These are phyloP conservation scores for Vanessa tameamea DNA, from an alignment of 1,140 invertebrate species.

Conservation along the genomic window DNA sequence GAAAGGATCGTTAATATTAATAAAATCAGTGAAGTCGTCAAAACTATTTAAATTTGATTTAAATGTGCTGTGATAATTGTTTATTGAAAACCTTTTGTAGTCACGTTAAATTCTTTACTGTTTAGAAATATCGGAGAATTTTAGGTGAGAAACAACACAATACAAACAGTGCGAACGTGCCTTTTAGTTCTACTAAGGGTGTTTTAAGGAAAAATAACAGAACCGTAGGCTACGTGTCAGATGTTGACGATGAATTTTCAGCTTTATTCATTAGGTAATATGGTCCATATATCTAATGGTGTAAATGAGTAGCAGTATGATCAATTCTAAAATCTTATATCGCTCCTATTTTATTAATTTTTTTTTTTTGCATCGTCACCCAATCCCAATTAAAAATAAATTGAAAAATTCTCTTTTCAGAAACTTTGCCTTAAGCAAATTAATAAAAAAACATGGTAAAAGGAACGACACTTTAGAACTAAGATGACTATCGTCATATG, in stretches of 20 bases:
- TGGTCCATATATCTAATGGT: not conserved
- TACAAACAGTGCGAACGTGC: constrained; percentile 37
- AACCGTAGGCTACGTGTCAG: constrained; percentile 18
- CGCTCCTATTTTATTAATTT: too few species aligned
- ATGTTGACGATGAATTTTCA: not conserved
- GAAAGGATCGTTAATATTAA: too few species aligned
- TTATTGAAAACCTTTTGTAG: constrained; percentile 19
- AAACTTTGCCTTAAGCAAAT: too few species aligned
- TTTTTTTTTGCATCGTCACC: too few species aligned
- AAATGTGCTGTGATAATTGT: not conserved
- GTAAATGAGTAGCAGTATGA: not conserved
- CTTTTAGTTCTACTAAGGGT: constrained; percentile 35
- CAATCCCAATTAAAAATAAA: too few species aligned
- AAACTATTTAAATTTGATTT: not conserved
- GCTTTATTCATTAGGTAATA: not conserved
- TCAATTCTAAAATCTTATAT: not conserved
- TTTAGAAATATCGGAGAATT: constrained; percentile 28
- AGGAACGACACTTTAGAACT: too few species aligned
- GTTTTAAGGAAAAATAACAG: constrained; percentile 37
- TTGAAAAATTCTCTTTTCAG: too few species aligned
- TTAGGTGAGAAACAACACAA: constrained; percentile 36
- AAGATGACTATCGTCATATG: too few species aligned
- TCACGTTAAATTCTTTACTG: constrained; percentile 7
- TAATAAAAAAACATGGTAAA: too few species aligned
- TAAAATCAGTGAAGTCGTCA: too few species aligned